Percentiles rank a stretch among this genome's conserved stretches.
Evolutionary conservation across 2,888 invertebrate species (phyloP).

Genomic region (Mesopsocus fuscifrons): DNA sequence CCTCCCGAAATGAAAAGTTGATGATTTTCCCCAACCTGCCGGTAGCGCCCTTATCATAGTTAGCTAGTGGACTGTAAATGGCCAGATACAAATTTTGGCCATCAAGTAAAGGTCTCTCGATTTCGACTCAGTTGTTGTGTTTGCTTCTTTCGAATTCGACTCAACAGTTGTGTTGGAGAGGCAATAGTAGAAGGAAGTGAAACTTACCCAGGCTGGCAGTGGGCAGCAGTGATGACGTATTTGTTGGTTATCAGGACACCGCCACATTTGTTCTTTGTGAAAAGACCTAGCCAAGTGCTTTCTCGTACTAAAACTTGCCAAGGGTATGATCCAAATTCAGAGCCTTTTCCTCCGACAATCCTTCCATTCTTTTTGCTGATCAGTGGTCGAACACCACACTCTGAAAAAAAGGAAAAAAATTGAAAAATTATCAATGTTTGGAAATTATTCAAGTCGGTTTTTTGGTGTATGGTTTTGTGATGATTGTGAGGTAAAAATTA

Average conservation of each 20-base stretch:
- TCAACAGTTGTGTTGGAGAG: too few relatives aligned
- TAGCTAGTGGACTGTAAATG: too few relatives aligned
- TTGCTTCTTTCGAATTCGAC: too few relatives aligned
- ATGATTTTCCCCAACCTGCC: too few relatives aligned
- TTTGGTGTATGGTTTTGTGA: background rate
- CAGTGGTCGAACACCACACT: constrained; percentile 71
- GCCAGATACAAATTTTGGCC: too few relatives aligned
- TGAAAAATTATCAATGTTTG: constrained; percentile 19
- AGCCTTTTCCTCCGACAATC: constrained; percentile 78
- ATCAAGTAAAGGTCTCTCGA: too few relatives aligned
- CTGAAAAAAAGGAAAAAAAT: constrained; percentile 31
- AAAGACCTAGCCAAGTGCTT: constrained; percentile 82
- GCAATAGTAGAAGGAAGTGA: too few relatives aligned
- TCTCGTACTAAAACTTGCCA: constrained; percentile 87
- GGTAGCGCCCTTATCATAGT: too few relatives aligned
- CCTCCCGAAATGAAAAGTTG: too few relatives aligned
- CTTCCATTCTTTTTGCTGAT: constrained; percentile 46
- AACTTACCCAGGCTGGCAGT: constrained; percentile 80
- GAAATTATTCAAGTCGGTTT: constrained; percentile 20
- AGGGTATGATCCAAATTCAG: constrained; percentile 74
- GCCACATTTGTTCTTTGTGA: constrained; percentile 89
- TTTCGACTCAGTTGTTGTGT: too few relatives aligned
- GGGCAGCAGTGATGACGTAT: constrained; percentile 82
- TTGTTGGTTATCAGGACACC: constrained; percentile 77
- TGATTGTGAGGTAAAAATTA: too few relatives aligned